Conservation (phyloP, 2,113 vertebrate species). For the Ibidorhyncha struthersii region DNA sequence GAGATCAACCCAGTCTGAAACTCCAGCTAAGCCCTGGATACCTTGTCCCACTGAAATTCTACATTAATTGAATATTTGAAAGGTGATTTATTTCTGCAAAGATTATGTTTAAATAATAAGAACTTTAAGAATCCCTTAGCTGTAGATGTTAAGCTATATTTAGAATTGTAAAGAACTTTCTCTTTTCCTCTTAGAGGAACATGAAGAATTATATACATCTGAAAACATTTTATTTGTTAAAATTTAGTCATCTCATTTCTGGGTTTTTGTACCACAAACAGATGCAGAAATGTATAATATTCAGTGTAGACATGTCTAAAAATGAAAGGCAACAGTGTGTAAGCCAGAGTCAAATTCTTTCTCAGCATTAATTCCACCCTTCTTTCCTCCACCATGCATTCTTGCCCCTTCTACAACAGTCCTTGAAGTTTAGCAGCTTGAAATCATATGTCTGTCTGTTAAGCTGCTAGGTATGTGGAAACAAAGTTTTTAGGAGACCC, state of each 20-base stretch:
- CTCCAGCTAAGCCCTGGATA: slow-evolving; percentile 21
- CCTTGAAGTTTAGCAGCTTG: slow-evolving; percentile 66
- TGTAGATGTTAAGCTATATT: neutral
- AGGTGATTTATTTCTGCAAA: slow-evolving; percentile 38
- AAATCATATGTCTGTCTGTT: slow-evolving; percentile 53
- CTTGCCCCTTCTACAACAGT: slow-evolving; percentile 66
- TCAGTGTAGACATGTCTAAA: slow-evolving; percentile 12
- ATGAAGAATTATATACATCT: neutral
- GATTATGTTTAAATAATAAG: neutral
- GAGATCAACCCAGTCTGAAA: slow-evolving; percentile 37
- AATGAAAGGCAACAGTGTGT: slow-evolving; percentile 54
- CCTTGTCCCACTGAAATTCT: slow-evolving; percentile 33
- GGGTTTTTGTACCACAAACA: slow-evolving; percentile 1
- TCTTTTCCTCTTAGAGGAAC: slow-evolving; percentile 35
- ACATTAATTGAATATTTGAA: slow-evolving; percentile 36
- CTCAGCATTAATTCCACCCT: slow-evolving; percentile 66
- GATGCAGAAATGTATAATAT: slow-evolving; percentile 18
- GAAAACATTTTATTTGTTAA: slow-evolving; percentile 57
- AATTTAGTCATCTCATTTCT: slow-evolving; percentile 27
- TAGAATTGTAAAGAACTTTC: slow-evolving; percentile 27
- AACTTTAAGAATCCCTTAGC: neutral
- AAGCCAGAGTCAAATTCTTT: slow-evolving; percentile 60
- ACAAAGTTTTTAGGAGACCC: slow-evolving; percentile 59
- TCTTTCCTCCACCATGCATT: slow-evolving; percentile 57
- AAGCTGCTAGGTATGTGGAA: slow-evolving; percentile 68